Percentiles rank a stretch among this genome's conserved stretches.
These are phyloP conservation scores for Elegia similella DNA, from an alignment of 2,888 invertebrate genomes.

Conservation along the genomic window DNA sequence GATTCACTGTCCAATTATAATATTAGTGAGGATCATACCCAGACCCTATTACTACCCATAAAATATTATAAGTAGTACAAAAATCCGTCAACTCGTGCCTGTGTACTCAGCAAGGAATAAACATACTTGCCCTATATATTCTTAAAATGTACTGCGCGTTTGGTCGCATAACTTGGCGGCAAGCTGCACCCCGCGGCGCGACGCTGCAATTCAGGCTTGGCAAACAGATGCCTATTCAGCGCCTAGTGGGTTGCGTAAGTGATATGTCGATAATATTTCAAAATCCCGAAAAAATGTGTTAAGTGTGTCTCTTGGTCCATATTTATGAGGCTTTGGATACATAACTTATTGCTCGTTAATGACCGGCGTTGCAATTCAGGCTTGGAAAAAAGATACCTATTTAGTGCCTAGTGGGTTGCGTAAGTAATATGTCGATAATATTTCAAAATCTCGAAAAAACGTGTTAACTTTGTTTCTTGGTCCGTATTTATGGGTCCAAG, in stretches of 20 bases:
- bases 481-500: too few species aligned
- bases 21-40: too few species aligned
- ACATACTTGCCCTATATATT: background rate
- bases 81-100: background rate
- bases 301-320: too few species aligned
- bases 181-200: slow-evolving; percentile 46
- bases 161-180: slow-evolving; percentile 26
- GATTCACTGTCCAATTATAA: too few species aligned
- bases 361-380: slow-evolving; percentile 53
- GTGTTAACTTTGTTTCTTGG: too few species aligned
- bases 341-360: slow-evolving; percentile 36
- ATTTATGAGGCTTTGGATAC: too few species aligned
- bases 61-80: too few species aligned
- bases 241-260: background rate
- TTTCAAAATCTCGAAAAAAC: background rate
- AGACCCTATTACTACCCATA: too few species aligned
- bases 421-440: slow-evolving; percentile 13
- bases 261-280: slow-evolving; percentile 11
- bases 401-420: background rate
- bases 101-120: background rate
- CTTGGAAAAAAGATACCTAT: slow-evolving; percentile 44
- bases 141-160: slow-evolving; percentile 3
- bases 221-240: slow-evolving; percentile 39
- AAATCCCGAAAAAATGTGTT: background rate
- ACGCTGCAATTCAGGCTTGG: slow-evolving; percentile 51